Conservation (phyloP, 2,797 vertebrate species). For the Lateolabrax maculatus region DNA sequence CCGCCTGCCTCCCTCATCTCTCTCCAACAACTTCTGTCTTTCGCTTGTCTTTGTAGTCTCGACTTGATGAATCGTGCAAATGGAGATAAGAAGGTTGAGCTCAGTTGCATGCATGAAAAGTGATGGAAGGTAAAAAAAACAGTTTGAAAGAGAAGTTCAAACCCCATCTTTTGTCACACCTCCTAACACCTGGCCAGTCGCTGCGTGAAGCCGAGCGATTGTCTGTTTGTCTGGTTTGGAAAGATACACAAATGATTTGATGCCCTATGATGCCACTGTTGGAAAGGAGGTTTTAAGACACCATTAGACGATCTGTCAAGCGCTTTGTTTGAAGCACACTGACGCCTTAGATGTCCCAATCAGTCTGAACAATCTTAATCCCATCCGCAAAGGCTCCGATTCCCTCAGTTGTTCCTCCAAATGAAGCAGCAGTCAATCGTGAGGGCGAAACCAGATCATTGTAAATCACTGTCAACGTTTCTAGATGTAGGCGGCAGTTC, state of each 20-base stretch:
- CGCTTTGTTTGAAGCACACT: neutral
- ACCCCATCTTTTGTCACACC: neutral
- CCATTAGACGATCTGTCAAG: neutral
- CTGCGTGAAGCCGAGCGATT: neutral
- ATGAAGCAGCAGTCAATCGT: neutral
- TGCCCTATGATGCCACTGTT: accelerated
- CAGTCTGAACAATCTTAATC: neutral
- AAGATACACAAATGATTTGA: neutral
- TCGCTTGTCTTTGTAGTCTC: neutral
- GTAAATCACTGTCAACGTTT: neutral
- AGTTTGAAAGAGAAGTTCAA: neutral
- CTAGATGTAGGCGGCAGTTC: neutral
- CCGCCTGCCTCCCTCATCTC: neutral
- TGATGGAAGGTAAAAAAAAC: neutral
- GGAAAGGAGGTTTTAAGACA: neutral
- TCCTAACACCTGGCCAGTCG: neutral
- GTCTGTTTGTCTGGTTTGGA: too few species aligned
- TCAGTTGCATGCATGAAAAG: neutral
- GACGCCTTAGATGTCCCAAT: neutral
- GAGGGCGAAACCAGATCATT: neutral
- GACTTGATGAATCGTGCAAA: neutral
- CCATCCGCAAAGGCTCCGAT: neutral
- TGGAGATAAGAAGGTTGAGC: neutral
- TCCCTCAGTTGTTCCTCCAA: neutral
- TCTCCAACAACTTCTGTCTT: neutral